Evolutionary conservation across 1,140 invertebrate genomes (phyloP).

Genomic region (Hormaphis cornu): DNA sequence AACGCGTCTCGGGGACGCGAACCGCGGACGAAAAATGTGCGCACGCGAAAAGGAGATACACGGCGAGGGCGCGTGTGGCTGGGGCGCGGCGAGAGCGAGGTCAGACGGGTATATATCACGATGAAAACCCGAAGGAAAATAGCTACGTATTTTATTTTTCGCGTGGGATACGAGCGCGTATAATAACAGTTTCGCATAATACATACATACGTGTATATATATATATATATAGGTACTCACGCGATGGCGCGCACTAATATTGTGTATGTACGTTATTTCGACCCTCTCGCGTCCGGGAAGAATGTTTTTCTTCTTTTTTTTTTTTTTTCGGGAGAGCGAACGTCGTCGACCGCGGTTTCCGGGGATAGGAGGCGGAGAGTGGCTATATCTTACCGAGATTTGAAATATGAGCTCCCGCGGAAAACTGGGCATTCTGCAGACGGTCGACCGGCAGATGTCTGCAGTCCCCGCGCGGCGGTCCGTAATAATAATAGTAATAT

Average conservation of each 20-base stretch:
- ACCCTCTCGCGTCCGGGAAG: not conserved
- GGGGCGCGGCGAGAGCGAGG: not conserved
- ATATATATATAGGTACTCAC: not conserved
- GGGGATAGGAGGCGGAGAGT: not conserved
- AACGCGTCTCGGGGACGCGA: not conserved
- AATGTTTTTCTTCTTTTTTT: too few relatives aligned
- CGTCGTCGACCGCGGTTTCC: too few relatives aligned
- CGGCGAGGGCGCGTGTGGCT: not conserved
- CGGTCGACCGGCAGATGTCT: slow-evolving; percentile 9
- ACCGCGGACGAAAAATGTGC: not conserved
- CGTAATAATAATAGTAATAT: too few relatives aligned
- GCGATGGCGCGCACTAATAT: not conserved
- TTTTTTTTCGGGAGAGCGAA: too few relatives aligned
- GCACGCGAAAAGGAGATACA: too few relatives aligned
- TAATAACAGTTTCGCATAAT: too few relatives aligned
- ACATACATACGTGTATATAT: too few relatives aligned
- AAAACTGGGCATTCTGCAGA: slow-evolving; percentile 14
- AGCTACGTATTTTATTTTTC: slow-evolving; percentile 20
- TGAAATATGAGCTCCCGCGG: slow-evolving; percentile 16
- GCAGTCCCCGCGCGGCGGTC: not conserved
- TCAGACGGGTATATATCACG: too few relatives aligned
- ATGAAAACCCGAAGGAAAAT: slow-evolving; percentile 16
- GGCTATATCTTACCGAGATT: not conserved
- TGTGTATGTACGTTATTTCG: not conserved
- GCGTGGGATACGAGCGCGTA: not conserved